phyloP scores from a whole-genome alignment of 2,797 vertebrate genomes.

The Spondyliosoma cantharus region DNA sequence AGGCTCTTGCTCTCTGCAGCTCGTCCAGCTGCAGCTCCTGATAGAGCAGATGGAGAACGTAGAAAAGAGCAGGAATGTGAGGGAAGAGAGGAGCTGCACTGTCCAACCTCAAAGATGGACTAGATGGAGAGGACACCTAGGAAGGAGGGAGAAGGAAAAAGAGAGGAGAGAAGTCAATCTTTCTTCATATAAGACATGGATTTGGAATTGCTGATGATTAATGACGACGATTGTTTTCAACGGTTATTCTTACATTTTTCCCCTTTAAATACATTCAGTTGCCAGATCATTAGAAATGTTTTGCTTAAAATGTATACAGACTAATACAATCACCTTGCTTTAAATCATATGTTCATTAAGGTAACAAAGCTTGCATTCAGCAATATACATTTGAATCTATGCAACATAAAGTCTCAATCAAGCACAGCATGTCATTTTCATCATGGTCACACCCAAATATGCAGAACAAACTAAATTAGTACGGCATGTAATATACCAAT shows the following conservation, averaged over 20 bases:
- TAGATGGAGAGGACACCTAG: constrained; percentile 54
- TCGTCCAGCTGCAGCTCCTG: constrained; percentile 96
- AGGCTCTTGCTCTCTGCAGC: constrained; percentile 91
- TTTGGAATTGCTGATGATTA: too few species aligned
- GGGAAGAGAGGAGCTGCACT: constrained; percentile 91
- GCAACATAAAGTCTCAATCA: background rate
- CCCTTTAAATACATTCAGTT: too few species aligned
- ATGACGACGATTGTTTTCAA: too few species aligned
- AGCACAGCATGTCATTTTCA: background rate
- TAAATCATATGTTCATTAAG: too few species aligned
- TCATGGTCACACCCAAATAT: background rate
- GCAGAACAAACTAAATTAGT: background rate
- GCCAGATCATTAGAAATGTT: too few species aligned
- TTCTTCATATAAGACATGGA: too few species aligned
- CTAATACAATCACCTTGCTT: too few species aligned
- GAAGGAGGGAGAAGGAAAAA: background rate
- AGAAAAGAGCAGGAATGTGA: constrained; percentile 94
- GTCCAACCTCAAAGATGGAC: constrained; percentile 87
- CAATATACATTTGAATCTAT: background rate
- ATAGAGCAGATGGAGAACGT: constrained; percentile 94
- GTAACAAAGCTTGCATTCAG: background rate
- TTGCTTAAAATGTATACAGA: too few species aligned
- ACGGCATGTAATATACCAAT: background rate
- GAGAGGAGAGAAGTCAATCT: background rate
- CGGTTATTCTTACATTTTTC: too few species aligned